Conservation (phyloP, 2,797 vertebrate genomes). For the Setipinna tenuifilis region DNA sequence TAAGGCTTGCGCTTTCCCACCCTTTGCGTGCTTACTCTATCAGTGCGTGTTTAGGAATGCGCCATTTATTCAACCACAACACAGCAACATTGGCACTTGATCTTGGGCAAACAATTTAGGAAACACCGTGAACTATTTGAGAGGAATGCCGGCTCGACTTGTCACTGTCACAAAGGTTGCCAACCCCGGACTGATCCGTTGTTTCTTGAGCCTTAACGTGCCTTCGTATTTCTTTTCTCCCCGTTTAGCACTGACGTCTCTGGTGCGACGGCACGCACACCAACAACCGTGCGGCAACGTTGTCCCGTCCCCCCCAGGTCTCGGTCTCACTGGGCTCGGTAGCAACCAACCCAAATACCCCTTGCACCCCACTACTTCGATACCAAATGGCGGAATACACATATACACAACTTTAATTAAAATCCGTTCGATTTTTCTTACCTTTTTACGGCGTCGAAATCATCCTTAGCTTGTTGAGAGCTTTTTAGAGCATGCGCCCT, state of each 20-base stretch:
- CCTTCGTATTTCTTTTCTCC: conserved; percentile 52
- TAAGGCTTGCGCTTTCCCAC: background rate
- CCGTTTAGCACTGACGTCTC: conserved; percentile 66
- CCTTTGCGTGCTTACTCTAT: background rate
- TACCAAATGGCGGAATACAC: background rate
- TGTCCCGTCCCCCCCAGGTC: conserved; percentile 22
- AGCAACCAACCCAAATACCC: background rate
- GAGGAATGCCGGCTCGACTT: background rate
- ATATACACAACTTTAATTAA: background rate
- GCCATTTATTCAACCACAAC: conserved; percentile 6
- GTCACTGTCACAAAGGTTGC: conserved; percentile 42
- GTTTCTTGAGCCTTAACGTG: conserved; percentile 60
- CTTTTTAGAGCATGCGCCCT: conserved; percentile 66
- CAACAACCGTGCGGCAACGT: conserved; percentile 41
- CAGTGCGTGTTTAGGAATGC: conserved; percentile 4
- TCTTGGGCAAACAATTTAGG: background rate
- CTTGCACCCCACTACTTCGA: background rate
- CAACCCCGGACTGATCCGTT: conserved; percentile 59
- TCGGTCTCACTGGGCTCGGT: background rate
- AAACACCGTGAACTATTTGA: background rate
- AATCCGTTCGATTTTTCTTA: conserved; percentile 51
- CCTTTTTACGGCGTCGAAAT: conserved; percentile 60
- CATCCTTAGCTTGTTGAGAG: conserved; percentile 59
- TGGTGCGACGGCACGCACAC: conserved; percentile 68
- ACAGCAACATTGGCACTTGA: conserved; percentile 1